phyloP scores from a whole-genome alignment of 2,888 invertebrate species.

The Ormia ochracea region DNA sequence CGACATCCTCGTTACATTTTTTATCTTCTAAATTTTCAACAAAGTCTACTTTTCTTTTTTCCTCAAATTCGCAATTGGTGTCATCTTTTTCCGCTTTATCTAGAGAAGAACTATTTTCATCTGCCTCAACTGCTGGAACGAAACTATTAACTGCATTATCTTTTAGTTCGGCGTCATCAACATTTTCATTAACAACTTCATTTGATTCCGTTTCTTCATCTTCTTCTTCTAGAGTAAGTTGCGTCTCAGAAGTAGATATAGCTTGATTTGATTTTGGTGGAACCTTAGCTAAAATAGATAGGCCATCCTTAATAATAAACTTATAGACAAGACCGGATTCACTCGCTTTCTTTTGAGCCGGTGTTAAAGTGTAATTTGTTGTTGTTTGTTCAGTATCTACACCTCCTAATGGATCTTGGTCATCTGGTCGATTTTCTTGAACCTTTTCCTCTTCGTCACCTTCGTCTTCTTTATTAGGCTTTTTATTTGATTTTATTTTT shows the following conservation, averaged over 20 bases:
- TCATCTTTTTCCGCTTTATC: conserved; percentile 68
- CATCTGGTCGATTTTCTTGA: conserved; percentile 28
- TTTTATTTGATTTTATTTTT: conserved; percentile 25
- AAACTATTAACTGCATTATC: conserved; percentile 6
- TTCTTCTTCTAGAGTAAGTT: conserved; percentile 38
- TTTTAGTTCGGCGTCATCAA: conserved; percentile 5
- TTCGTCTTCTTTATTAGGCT: conserved; percentile 3
- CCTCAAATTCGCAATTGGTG: conserved; percentile 70
- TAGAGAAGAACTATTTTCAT: conserved; percentile 55
- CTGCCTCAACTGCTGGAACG: conserved; percentile 2
- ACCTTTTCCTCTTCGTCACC: background rate
- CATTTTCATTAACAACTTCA: conserved; percentile 33
- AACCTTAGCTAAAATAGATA: conserved; percentile 80
- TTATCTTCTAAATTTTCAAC: conserved; percentile 49
- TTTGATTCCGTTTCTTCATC: conserved; percentile 39
- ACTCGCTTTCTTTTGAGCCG: conserved; percentile 71
- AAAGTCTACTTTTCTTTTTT: conserved; percentile 73
- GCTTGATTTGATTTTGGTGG: conserved; percentile 56
- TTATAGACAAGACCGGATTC: conserved; percentile 78
- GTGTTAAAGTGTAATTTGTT: conserved; percentile 62
- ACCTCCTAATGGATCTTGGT: conserved; percentile 65
- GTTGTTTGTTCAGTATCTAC: conserved; percentile 54
- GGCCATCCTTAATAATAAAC: conserved; percentile 84
- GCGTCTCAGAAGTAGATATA: conserved; percentile 38
- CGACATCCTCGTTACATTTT: conserved; percentile 62